These are phyloP conservation scores for Dascyllus trimaculatus DNA, from an alignment of 2,113 vertebrate species.

Conservation along the genomic window DNA sequence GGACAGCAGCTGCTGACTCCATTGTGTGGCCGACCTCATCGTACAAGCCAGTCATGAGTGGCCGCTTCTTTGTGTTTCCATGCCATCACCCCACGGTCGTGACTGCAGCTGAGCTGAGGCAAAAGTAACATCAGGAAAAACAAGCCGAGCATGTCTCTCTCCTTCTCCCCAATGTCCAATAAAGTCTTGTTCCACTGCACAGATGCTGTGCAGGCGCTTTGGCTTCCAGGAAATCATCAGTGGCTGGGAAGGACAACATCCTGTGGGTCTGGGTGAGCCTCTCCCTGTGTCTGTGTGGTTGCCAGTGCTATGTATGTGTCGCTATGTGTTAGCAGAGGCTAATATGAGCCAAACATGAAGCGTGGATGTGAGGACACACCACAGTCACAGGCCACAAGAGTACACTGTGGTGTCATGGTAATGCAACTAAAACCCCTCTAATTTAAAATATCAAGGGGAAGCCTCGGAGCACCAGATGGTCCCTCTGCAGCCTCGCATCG, in stretches of 20 bases:
- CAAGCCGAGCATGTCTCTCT: conserved; percentile 26
- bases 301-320: conserved; percentile 22
- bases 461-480: conserved; percentile 71
- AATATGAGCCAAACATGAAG: conserved; percentile 38
- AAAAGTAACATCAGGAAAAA: conserved; percentile 33
- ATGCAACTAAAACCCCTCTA: conserved; percentile 61
- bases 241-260: conserved; percentile 53
- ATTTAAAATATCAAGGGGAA: conserved; percentile 67
- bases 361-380: conserved; percentile 39
- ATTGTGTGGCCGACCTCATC: conserved; percentile 44
- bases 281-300: conserved; percentile 38
- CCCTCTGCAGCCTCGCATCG: conserved; percentile 46
- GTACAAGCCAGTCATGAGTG: conserved; percentile 25
- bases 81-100: conserved; percentile 43
- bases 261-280: conserved; percentile 46
- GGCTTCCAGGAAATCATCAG: conserved; percentile 64
- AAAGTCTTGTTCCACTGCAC: conserved; percentile 37
- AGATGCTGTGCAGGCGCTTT: conserved; percentile 48
- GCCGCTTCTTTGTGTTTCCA: conserved; percentile 58
- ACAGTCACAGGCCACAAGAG: conserved; percentile 42
- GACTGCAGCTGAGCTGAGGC: conserved; percentile 52
- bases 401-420: conserved; percentile 41
- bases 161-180: conserved; percentile 38
- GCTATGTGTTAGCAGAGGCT: conserved; percentile 25
- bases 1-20: conserved; percentile 54